A percentile compares a stretch with the other conserved stretches of the same genome.
Conservation (phyloP, 2,797 vertebrate species). For the Peromyscus eremicus region DNA sequence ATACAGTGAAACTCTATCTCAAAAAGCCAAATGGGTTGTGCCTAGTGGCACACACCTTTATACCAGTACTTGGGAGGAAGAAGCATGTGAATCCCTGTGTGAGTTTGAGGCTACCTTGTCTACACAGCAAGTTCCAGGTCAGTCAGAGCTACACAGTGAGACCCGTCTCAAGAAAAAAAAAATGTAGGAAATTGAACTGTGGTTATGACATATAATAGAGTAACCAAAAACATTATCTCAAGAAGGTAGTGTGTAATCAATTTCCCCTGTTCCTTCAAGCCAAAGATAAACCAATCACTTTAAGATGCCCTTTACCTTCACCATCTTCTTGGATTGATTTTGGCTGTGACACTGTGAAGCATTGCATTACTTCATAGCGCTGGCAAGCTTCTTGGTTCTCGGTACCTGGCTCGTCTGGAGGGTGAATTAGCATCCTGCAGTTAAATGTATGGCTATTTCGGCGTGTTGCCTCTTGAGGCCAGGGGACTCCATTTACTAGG, state of each 20-base stretch:
- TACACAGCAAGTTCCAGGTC: background rate
- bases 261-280: slow-evolving; percentile 26
- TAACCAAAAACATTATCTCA: slow-evolving; percentile 45
- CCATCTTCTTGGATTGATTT: slow-evolving; percentile 94
- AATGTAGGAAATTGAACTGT: slow-evolving; percentile 1
- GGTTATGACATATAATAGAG: background rate
- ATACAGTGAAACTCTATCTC: background rate
- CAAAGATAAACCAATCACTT: slow-evolving; percentile 45
- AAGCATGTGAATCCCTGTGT: background rate
- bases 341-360: slow-evolving; percentile 96
- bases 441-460: slow-evolving; percentile 96
- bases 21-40: background rate
- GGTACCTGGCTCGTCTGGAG: slow-evolving; percentile 92
- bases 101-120: background rate
- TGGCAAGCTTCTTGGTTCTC: slow-evolving; percentile 96
- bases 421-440: slow-evolving; percentile 97
- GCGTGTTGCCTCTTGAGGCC: slow-evolving; percentile 93
- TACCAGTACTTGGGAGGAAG: background rate
- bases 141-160: background rate
- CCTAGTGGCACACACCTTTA: background rate
- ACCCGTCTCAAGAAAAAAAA: background rate
- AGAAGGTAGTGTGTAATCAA: slow-evolving; percentile 55
- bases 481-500: slow-evolving; percentile 95
- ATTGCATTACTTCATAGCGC: slow-evolving; percentile 98
- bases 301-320: slow-evolving; percentile 89